Evolutionary conservation across 1,140 invertebrate genomes (phyloP).

Genomic region (Calosoma granatense): DNA sequence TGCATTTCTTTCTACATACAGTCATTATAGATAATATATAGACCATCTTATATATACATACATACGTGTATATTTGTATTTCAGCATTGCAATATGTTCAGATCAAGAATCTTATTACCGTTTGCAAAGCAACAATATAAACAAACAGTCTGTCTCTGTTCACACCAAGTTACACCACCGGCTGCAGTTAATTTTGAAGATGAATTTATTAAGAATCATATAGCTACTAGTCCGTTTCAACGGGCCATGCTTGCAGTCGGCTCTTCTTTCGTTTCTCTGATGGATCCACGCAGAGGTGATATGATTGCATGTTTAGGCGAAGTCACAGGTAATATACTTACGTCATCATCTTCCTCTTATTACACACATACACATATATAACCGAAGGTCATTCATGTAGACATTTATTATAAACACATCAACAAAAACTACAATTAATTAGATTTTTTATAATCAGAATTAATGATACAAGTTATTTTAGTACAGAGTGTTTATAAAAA

Average conservation of each 20-base stretch:
- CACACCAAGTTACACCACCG: no score
- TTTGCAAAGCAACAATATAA: not conserved
- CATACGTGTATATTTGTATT: no score
- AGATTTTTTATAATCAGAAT: not conserved
- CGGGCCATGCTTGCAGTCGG: slow-evolving; percentile 63
- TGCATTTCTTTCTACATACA: no score
- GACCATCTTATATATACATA: no score
- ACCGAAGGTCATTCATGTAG: no score
- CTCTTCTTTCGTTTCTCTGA: slow-evolving; percentile 62
- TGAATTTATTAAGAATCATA: slow-evolving; percentile 50
- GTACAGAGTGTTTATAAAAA: no score
- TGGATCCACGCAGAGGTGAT: slow-evolving; percentile 70
- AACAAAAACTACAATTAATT: no score
- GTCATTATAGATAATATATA: no score
- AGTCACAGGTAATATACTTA: slow-evolving; percentile 68
- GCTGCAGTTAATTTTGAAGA: slow-evolving; percentile 37
- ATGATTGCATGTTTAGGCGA: slow-evolving; percentile 92
- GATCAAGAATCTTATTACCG: not conserved
- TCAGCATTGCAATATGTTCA: no score
- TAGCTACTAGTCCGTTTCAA: slow-evolving; percentile 63
- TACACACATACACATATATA: no score
- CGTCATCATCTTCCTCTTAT: no score
- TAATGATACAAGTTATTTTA: not conserved
- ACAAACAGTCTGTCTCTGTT: not conserved
- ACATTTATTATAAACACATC: no score